phyloP scores from a whole-genome alignment of 2,113 vertebrate species.

The Pseudonaja textilis region DNA sequence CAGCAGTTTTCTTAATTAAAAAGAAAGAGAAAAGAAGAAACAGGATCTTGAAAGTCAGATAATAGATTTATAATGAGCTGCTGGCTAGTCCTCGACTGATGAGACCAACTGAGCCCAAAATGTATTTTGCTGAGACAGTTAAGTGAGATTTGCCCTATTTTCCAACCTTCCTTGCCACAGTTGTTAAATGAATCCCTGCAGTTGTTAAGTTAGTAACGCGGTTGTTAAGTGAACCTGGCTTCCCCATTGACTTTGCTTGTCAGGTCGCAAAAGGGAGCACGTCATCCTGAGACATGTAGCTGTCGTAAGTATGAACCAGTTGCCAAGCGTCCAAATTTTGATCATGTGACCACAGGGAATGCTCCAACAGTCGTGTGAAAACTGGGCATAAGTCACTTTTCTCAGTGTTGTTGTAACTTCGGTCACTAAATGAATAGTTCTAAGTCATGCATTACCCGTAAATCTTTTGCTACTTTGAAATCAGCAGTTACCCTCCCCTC shows the following conservation, averaged over 20 bases:
- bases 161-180: neutral
- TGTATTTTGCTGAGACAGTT: neutral
- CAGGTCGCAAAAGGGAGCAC: neutral
- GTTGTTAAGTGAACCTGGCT: neutral
- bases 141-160: neutral
- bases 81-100: neutral
- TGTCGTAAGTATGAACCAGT: neutral
- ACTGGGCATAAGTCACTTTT: neutral
- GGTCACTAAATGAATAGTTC: neutral
- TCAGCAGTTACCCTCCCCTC: neutral
- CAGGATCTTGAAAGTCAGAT: slow-evolving; percentile 40
- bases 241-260: neutral
- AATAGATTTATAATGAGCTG: neutral
- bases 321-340: neutral
- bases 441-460: neutral
- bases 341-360: neutral
- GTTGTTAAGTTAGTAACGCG: neutral
- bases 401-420: neutral
- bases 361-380: neutral
- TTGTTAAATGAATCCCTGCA: neutral
- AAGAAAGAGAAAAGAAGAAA: slow-evolving; percentile 18
- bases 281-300: neutral
- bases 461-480: neutral
- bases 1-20: slow-evolving; percentile 81
- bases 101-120: neutral